Percentiles rank a stretch among this genome's conserved stretches.
Conservation (phyloP, 2,113 vertebrate species). For the Etia nguti region DNA sequence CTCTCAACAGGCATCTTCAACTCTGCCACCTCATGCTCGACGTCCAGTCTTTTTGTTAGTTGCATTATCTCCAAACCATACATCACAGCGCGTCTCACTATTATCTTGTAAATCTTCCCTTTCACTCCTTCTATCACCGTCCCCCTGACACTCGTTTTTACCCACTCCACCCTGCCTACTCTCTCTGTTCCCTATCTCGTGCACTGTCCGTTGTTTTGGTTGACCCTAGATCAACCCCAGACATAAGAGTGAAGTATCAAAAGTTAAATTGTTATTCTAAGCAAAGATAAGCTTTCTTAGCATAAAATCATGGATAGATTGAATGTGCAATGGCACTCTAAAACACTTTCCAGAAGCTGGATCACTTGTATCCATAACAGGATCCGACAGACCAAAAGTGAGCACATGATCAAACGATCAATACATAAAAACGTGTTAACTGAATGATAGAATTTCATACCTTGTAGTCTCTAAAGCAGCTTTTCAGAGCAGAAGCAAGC, state of each 20-base stretch:
- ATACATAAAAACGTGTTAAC: background rate
- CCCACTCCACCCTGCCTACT: background rate
- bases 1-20: background rate
- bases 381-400: background rate
- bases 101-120: background rate
- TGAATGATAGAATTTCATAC: background rate
- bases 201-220: background rate
- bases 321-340: background rate
- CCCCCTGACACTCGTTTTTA: rapidly evolving
- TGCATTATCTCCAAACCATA: background rate
- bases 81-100: rapidly evolving
- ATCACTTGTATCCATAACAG: background rate
- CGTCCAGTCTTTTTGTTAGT: rapidly evolving
- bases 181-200: background rate
- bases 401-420: background rate
- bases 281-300: background rate
- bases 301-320: background rate
- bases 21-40: rapidly evolving
- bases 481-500: background rate
- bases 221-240: background rate
- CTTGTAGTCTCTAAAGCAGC: background rate
- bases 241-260: background rate
- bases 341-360: background rate
- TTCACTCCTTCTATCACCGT: background rate
- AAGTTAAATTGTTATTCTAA: background rate